Conservation (phyloP, 1,140 invertebrate genomes). For the Orchesella cincta region DNA sequence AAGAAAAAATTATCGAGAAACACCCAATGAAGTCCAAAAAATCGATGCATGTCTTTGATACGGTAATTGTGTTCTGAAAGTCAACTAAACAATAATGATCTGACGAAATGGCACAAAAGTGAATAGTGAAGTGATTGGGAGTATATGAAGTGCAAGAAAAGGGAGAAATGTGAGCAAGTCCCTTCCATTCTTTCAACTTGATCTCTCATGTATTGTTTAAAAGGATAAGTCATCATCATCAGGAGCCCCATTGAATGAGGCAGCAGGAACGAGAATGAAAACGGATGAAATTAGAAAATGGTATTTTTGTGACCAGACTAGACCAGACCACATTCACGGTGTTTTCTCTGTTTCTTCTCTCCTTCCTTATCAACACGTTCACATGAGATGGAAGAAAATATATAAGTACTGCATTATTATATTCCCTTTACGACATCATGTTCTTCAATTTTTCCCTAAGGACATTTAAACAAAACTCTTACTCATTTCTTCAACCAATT, state of each 20-base stretch:
- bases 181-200: too few relatives aligned
- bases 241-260: neutral
- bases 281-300: neutral
- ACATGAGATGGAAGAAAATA: neutral
- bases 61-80: too few relatives aligned
- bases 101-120: too few relatives aligned
- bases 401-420: neutral
- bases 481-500: conserved; percentile 17
- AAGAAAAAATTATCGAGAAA: neutral
- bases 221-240: neutral
- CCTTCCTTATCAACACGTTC: too few relatives aligned
- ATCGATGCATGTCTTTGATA: neutral
- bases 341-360: neutral
- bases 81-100: too few relatives aligned
- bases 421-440: too few relatives aligned
- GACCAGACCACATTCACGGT: neutral
- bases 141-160: too few relatives aligned
- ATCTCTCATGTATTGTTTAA: too few relatives aligned
- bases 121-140: too few relatives aligned
- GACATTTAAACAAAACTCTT: conserved; percentile 1
- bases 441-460: neutral
- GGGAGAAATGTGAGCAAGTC: too few relatives aligned
- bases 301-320: neutral
- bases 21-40: neutral
- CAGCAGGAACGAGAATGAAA: neutral